Percentiles rank a stretch among this genome's conserved stretches.
Evolutionary conservation across 2,113 vertebrate genomes (phyloP).

Genomic region (Corydoras maculifer): DNA sequence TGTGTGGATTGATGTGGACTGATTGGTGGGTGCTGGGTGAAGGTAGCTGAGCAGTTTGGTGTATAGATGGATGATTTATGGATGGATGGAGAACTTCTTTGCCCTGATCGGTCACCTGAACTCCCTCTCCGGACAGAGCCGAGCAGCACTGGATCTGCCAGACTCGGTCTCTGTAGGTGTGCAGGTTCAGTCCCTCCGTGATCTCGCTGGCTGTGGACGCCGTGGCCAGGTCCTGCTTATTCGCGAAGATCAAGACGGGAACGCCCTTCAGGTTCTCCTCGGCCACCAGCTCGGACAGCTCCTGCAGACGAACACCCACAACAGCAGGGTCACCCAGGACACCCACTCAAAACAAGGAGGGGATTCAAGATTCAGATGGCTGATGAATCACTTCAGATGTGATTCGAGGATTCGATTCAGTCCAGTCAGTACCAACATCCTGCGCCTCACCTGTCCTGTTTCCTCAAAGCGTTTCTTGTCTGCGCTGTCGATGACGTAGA

Average conservation of each 20-base stretch:
- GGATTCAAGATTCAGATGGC: too few relatives aligned
- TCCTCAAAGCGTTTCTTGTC: constrained; percentile 86
- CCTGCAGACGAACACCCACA: constrained; percentile 52
- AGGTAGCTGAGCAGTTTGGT: too few relatives aligned
- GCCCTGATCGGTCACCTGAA: constrained; percentile 57
- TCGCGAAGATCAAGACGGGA: constrained; percentile 81
- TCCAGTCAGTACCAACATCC: too few relatives aligned
- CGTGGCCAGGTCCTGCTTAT: constrained; percentile 79
- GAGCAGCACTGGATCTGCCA: constrained; percentile 90
- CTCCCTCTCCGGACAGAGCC: constrained; percentile 77
- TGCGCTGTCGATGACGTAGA: constrained; percentile 85
- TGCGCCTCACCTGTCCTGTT: constrained; percentile 73
- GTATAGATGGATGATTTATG: too few relatives aligned
- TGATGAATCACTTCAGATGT: too few relatives aligned
- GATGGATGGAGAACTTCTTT: neutral
- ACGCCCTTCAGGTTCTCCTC: constrained; percentile 74
- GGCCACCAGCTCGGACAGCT: constrained; percentile 74
- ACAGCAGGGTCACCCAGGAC: too few relatives aligned
- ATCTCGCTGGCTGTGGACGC: constrained; percentile 76
- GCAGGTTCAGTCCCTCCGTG: constrained; percentile 77
- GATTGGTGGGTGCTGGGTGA: too few relatives aligned
- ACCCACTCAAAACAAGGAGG: too few relatives aligned
- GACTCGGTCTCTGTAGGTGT: constrained; percentile 75
- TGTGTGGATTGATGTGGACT: too few relatives aligned
- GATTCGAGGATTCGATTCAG: too few relatives aligned